Evolutionary conservation across 2,113 vertebrate species (phyloP), one percentile per base, ranked within the genome.

Genomic region (Prunella himalayana): DNA sequence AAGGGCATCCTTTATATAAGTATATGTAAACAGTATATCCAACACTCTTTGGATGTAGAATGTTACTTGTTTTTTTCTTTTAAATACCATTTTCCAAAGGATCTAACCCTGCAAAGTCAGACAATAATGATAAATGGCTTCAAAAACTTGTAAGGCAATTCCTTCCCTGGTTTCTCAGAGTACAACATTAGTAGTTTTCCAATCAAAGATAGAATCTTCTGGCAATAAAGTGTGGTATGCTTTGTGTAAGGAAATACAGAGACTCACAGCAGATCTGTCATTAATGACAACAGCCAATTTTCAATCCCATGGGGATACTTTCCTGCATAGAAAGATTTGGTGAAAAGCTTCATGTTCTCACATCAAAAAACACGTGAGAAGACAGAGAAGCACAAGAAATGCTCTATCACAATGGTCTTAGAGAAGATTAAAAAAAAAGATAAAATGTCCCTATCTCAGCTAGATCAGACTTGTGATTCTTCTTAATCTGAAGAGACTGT

Each of bases 241-340:
- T 89, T 92, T 82, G 53, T 95, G 57, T 75, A 83, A 93, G 51
- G 64, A 95, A 87, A 86, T 31, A 85, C 33, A 86, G 59, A 73
- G 79, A 44, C 41, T 89, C 90, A 63, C 25, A 51, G 63, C 47
- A 90, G 77, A 94, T 45, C 50, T 86, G 72, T 31, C 91, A 78
- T 66, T 92, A 73, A 56, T 47, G 65, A 39, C 50, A 95, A 89
- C 3, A 87, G 49, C 13, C 31, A 25, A 13, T 57, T 92, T 92
- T 85, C 68, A 90, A 10, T 28, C 25, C 35, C 42, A 41, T 71
- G 30, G 44, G 77, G 64, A 57, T 56, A 78, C 80, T 88, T 91
- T 91, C 50, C 70, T 84, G 75, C 57, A 25, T 30, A 82, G 49
- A 44, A 30, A 95, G 42, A 65, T 75, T 53, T 63, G 37, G 53